Conservation (phyloP, 2,113 vertebrate species). For the Phylloscopus trochiloides region DNA sequence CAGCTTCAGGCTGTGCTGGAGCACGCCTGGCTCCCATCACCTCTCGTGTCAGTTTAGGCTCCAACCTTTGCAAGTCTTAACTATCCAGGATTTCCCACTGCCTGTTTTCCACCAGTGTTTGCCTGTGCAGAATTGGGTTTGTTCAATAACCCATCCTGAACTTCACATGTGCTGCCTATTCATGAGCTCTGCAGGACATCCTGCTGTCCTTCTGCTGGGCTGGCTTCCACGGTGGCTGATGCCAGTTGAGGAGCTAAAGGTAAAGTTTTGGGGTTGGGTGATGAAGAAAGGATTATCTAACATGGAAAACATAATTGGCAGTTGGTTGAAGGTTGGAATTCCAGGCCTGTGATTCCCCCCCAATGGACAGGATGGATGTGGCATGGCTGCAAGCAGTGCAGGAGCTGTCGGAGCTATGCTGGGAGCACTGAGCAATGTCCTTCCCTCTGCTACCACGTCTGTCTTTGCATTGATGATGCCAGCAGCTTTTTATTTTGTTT, state of each 20-base stretch:
- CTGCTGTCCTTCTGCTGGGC: not conserved
- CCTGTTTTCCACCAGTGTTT: not conserved
- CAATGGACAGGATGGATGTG: not conserved
- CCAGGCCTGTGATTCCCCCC: not conserved
- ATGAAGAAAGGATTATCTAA: not conserved
- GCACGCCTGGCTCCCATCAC: accelerated
- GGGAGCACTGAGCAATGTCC: not conserved
- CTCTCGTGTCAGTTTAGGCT: accelerated
- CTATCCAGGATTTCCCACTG: accelerated
- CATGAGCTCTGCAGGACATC: not conserved
- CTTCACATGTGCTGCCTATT: accelerated
- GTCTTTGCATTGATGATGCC: not conserved
- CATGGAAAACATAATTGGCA: not conserved
- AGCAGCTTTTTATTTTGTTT: not conserved
- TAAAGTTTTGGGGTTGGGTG: not conserved
- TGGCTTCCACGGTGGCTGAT: not conserved
- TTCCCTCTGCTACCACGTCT: not conserved
- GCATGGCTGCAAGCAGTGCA: not conserved
- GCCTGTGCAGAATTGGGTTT: not conserved
- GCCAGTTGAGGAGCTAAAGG: not conserved
- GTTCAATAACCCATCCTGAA: not conserved
- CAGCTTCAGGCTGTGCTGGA: accelerated
- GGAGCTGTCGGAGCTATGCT: not conserved
- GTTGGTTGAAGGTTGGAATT: not conserved
- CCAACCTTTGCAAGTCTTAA: accelerated